Percentiles rank a stretch among this genome's conserved stretches.
These are phyloP conservation scores for Amphiprion percula DNA, from an alignment of 2,113 vertebrate genomes.

Conservation along the genomic window DNA sequence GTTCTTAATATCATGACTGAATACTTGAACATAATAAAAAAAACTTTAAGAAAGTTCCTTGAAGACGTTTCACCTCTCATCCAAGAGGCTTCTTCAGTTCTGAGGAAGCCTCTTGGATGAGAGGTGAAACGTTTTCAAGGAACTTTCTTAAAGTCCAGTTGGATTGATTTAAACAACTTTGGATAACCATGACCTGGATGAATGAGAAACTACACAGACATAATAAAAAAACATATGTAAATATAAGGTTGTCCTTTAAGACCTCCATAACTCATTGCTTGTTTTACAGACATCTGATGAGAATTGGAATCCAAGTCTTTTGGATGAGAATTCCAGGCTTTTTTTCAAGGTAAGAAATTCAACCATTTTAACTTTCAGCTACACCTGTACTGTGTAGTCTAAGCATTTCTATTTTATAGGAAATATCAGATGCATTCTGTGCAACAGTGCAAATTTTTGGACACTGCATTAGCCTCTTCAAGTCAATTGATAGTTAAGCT, in stretches of 20 bases:
- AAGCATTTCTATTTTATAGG: not conserved
- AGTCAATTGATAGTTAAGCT: not conserved
- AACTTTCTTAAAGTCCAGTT: too few species aligned
- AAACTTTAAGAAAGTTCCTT: too few species aligned
- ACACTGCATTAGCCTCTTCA: not conserved
- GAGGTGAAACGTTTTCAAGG: too few species aligned
- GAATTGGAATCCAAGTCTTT: conserved; percentile 93
- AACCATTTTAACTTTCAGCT: not conserved
- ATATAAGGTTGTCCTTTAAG: not conserved
- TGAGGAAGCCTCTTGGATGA: too few species aligned
- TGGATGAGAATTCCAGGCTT: conserved; percentile 93
- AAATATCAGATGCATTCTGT: not conserved
- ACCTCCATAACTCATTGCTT: not conserved
- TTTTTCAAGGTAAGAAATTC: conserved; percentile 92
- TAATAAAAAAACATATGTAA: too few species aligned
- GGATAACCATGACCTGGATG: too few species aligned
- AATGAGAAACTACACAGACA: too few species aligned
- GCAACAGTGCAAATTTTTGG: not conserved
- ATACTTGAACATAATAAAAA: not conserved
- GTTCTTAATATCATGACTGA: not conserved
- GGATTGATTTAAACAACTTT: too few species aligned
- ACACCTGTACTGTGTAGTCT: not conserved
- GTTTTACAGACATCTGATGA: conserved; percentile 91
- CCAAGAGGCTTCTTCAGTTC: too few species aligned
- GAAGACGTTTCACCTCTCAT: too few species aligned